Evolutionary conservation across 2,888 invertebrate genomes (phyloP).

Genomic region (Leptinotarsa tumamoca): DNA sequence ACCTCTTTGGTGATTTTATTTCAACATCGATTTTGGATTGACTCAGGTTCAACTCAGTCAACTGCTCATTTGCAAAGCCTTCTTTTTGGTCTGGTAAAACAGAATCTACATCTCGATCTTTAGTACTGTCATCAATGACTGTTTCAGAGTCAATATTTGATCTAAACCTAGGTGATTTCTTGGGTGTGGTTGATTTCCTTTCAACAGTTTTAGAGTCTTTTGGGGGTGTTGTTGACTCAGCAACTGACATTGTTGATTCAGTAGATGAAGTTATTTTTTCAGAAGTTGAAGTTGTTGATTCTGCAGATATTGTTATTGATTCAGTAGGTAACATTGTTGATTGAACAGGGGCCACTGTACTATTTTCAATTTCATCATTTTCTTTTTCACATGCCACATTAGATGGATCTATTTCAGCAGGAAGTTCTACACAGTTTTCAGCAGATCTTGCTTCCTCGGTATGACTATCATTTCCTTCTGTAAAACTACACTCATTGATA

Average conservation of each 20-base stretch:
- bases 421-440: conserved; percentile 1
- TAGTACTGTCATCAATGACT: not conserved
- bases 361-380: not conserved
- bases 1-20: not conserved
- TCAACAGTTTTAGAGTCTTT: not conserved
- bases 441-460: conserved; percentile 15
- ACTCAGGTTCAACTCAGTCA: not conserved
- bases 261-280: not conserved
- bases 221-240: not conserved
- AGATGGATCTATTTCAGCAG: not conserved
- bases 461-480: conserved; percentile 40
- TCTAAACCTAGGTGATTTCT: conserved; percentile 24
- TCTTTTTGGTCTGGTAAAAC: too few species aligned
- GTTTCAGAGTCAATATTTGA: not conserved
- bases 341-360: not conserved
- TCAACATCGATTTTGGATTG: not conserved
- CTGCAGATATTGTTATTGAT: not conserved
- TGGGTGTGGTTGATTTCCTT: conserved; percentile 6
- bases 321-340: not conserved
- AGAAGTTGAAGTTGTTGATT: not conserved
- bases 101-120: not conserved
- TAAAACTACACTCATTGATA: conserved; percentile 46
- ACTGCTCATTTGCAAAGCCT: too few species aligned
- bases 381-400: not conserved
- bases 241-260: not conserved